Evolutionary conservation across 2,888 invertebrate genomes (phyloP), one percentile per base, ranked within the genome.

Genomic region (Tenthredo distinguenda): DNA sequence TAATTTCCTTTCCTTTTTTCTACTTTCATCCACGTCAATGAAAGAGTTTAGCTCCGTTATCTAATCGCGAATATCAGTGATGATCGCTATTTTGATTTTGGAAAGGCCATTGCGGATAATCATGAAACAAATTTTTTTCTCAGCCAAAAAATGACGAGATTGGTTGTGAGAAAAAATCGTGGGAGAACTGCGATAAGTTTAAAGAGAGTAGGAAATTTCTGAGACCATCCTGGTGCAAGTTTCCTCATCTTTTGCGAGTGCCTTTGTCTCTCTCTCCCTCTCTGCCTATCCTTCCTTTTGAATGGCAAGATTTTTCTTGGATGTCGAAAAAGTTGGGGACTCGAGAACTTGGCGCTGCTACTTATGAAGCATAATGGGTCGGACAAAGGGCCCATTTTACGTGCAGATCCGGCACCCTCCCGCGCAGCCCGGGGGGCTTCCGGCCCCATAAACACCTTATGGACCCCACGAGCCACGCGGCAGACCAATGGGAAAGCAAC

Each of bases 381-480:
- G 85, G 87, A 92, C 91, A 92, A 92, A 89, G 85, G 87, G 79
- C 86, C 89, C 89, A 90, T 91, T 92, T 92, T 90, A 90, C 89
- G 90, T 88, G 85, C 87, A 89, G 90, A 91, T 90, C 89, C 90
- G 90, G 88, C 88, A 89, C 87, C 90, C 91, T 88, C 90, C 89
- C 86, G 90, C 88, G 90, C 84, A 83, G 47, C 87, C 88, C 89
- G 87, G 89, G 90, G 91, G 89, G 90, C 89, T 91, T 90, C 91
- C 91, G 90, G 90, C 87, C 88, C 87, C 88, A 87, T 92, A 91
- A 91, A 91, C 90, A 90, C 89, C 91, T 91, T 88, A 91, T 90
- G 88, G 89, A 88, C 76, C 58, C 84, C 84, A 83, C 84, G 85
- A 85, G 82, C 58, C 85, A 5, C n/a, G 83, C 26, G 26, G 47